phyloP scores from a whole-genome alignment of 1,140 invertebrate species.

The Panagrolaimus sp. region DNA sequence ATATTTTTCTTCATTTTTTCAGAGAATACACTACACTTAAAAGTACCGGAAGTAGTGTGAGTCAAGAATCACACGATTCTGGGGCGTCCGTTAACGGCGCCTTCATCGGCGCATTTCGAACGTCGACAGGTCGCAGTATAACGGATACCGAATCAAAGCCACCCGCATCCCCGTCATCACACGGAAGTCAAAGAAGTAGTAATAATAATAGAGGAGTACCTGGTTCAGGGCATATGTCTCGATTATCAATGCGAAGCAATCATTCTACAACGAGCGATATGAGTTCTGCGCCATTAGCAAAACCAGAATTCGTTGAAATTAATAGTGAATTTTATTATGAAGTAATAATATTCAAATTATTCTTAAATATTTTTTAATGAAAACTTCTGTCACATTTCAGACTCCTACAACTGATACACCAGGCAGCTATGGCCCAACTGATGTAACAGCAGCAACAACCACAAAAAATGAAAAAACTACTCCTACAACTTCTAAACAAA shows the following conservation, averaged over 20 bases:
- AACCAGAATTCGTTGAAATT: slow-evolving; percentile 3
- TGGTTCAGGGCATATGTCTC: slow-evolving; percentile 11
- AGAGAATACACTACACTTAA: slow-evolving; percentile 11
- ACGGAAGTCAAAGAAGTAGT: too few relatives aligned
- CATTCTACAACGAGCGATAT: not conserved
- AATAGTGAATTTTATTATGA: slow-evolving; percentile 11
- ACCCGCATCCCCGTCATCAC: too few relatives aligned
- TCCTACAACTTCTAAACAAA: too few relatives aligned
- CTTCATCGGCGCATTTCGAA: not conserved
- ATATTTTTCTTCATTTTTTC: not conserved
- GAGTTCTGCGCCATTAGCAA: slow-evolving; percentile 3
- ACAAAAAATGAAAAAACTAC: too few relatives aligned
- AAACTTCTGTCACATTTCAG: too few relatives aligned
- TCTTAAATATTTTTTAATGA: too few relatives aligned
- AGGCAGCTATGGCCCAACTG: too few relatives aligned
- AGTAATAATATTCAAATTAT: not conserved
- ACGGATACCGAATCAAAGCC: too few relatives aligned
- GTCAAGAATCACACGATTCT: slow-evolving; percentile 12
- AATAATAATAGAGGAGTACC: not conserved
- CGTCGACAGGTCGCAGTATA: not conserved
- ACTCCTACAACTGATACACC: too few relatives aligned
- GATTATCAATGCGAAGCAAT: slow-evolving; percentile 12
- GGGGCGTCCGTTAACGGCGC: slow-evolving; percentile 6
- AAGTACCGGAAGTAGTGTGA: not conserved
- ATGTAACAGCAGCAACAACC: too few relatives aligned